Conservation (phyloP, 2,113 vertebrate species). For the Taxidea taxus region DNA sequence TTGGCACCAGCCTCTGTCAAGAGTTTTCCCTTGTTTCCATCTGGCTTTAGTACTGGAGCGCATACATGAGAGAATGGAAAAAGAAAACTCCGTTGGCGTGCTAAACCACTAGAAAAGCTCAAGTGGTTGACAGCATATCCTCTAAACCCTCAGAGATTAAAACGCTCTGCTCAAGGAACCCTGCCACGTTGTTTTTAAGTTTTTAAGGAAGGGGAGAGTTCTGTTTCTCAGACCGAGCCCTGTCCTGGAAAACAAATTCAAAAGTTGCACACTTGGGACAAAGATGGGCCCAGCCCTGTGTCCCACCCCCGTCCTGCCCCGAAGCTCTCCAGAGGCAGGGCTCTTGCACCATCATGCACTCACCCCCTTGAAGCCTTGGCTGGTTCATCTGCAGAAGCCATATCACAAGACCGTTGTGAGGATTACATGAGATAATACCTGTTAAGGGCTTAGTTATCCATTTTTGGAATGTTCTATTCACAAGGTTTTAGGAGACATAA, state of each 20-base stretch:
- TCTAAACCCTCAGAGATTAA: constrained; percentile 25
- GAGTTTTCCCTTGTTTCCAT: constrained; percentile 75
- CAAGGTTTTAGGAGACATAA: constrained; percentile 15
- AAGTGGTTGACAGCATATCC: not conserved
- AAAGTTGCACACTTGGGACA: not conserved
- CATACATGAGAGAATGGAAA: constrained; percentile 62
- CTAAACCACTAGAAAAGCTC: constrained; percentile 67
- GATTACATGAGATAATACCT: not conserved
- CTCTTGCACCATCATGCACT: no score
- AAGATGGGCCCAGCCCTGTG: not conserved
- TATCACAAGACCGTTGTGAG: not conserved
- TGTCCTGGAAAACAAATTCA: not conserved
- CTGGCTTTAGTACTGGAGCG: constrained; percentile 62
- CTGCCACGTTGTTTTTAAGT: not conserved
- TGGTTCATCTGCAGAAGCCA: not conserved
- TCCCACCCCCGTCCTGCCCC: not conserved
- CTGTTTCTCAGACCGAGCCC: not conserved
- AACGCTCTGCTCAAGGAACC: constrained; percentile 8
- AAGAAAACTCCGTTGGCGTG: constrained; percentile 60
- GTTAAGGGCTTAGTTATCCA: not conserved
- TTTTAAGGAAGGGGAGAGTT: constrained; percentile 4
- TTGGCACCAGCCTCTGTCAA: constrained; percentile 66
- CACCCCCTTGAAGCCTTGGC: not conserved
- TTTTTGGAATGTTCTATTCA: not conserved
- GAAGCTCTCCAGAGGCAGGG: accelerated